These are phyloP conservation scores for Diarsia mendica DNA, from an alignment of 2,888 invertebrate species.

Conservation along the genomic window DNA sequence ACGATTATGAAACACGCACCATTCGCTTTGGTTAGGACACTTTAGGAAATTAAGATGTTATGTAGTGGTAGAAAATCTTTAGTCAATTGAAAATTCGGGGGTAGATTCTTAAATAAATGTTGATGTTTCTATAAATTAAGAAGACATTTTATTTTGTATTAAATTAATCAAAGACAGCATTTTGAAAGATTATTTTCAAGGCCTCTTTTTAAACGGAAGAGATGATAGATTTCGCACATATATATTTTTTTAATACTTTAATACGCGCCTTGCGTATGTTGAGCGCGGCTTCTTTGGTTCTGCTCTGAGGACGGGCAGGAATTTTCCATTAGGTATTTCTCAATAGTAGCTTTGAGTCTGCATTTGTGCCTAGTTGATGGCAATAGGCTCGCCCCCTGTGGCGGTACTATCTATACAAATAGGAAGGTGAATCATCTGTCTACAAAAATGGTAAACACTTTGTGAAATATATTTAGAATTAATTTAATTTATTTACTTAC, in stretches of 20 bases:
- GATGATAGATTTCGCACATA: not conserved
- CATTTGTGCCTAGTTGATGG: not conserved
- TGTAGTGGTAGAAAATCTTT: not conserved
- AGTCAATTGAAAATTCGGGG: constrained; percentile 1
- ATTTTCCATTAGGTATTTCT: not conserved
- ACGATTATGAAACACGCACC: too few species aligned
- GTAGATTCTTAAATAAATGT: constrained; percentile 10
- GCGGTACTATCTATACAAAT: too few species aligned
- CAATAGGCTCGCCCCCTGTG: not conserved
- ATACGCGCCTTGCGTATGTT: not conserved
- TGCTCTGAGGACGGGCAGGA: not conserved
- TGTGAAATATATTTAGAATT: constrained; percentile 3
- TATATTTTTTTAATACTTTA: not conserved
- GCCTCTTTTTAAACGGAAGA: too few species aligned
- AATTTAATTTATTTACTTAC: constrained; percentile 31
- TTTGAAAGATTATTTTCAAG: not conserved
- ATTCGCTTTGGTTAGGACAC: constrained; percentile 9
- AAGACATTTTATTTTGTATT: not conserved
- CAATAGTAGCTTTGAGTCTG: not conserved
- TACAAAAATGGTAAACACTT: not conserved
- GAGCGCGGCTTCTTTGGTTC: not conserved
- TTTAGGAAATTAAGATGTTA: not conserved
- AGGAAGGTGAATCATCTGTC: too few species aligned
- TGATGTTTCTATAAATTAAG: not conserved
- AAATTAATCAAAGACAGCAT: not conserved